Percentiles rank a stretch among this genome's conserved stretches.
These are phyloP conservation scores for Disparrhopalites patrizii DNA, from an alignment of 2,888 invertebrate species.

Conservation along the genomic window DNA sequence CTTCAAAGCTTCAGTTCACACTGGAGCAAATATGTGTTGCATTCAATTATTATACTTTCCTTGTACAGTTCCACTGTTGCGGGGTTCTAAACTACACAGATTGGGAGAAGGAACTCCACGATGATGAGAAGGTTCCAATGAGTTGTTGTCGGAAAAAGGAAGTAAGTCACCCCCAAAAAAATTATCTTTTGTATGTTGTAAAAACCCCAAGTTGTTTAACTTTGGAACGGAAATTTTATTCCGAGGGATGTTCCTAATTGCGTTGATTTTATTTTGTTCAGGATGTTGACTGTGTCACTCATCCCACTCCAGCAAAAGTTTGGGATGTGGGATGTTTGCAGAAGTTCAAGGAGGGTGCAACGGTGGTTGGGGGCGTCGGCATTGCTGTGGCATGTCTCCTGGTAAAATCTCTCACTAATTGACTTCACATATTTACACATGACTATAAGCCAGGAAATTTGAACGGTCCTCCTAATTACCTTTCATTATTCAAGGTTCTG, in stretches of 20 bases:
- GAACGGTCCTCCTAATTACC: background rate
- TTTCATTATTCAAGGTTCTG: slow-evolving; percentile 61
- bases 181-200: background rate
- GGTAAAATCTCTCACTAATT: slow-evolving; percentile 57
- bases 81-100: slow-evolving; percentile 72
- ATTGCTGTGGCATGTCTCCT: slow-evolving; percentile 78
- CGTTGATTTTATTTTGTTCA: background rate
- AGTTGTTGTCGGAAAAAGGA: slow-evolving; percentile 48
- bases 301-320: slow-evolving; percentile 58
- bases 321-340: slow-evolving; percentile 69
- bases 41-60: background rate
- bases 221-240: background rate
- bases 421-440: background rate
- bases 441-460: too few species aligned
- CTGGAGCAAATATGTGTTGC: too few species aligned
- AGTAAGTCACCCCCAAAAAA: slow-evolving; percentile 5
- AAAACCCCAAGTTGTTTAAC: background rate
- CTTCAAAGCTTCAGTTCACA: too few species aligned
- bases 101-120: slow-evolving; percentile 57
- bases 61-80: slow-evolving; percentile 72
- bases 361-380: slow-evolving; percentile 74
- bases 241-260: background rate
- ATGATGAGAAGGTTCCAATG: slow-evolving; percentile 45
- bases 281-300: slow-evolving; percentile 59
- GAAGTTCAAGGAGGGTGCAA: slow-evolving; percentile 68